phyloP scores from a whole-genome alignment of 2,888 invertebrate genomes.

The Lordiphosa fenestrarum region DNA sequence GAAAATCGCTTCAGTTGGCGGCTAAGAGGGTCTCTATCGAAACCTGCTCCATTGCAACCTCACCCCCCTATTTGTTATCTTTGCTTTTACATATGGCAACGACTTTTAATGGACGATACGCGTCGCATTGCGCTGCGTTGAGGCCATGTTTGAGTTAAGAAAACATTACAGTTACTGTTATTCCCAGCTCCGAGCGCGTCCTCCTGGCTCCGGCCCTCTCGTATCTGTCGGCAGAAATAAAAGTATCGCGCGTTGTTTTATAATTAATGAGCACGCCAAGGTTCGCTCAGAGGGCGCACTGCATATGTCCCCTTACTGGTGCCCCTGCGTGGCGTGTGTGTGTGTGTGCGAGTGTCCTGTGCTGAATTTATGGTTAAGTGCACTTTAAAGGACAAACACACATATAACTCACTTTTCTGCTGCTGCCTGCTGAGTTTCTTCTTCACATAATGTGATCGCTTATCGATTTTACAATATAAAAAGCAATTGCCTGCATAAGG shows the following conservation, averaged over 20 bases:
- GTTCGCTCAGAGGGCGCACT: conserved; percentile 31
- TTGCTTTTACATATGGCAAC: conserved; percentile 70
- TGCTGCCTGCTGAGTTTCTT: conserved; percentile 58
- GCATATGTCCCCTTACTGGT: conserved; percentile 31
- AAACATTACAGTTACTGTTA: conserved; percentile 64
- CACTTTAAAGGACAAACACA: conserved; percentile 72
- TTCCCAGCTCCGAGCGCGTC: conserved; percentile 31
- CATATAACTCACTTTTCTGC: conserved; percentile 62
- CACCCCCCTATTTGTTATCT: conserved; percentile 55
- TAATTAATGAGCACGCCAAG: conserved; percentile 72
- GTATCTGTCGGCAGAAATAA: conserved; percentile 43
- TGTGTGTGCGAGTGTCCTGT: conserved; percentile 15
- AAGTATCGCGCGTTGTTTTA: conserved; percentile 71
- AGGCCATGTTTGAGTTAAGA: conserved; percentile 72
- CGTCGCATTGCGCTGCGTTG: conserved; percentile 31
- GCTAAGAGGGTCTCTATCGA: conserved; percentile 1
- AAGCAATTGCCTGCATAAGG: conserved; percentile 71
- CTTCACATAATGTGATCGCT: conserved; percentile 68
- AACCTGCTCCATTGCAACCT: conserved; percentile 6
- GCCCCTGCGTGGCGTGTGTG: conserved; percentile 3
- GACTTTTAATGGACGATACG: conserved; percentile 68
- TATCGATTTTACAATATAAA: conserved; percentile 76
- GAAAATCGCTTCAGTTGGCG: conserved; percentile 4
- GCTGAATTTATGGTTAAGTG: conserved; percentile 73
- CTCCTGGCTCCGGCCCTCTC: conserved; percentile 14